Conservation (phyloP, 1,140 invertebrate species). For the Lucilia sericata region DNA sequence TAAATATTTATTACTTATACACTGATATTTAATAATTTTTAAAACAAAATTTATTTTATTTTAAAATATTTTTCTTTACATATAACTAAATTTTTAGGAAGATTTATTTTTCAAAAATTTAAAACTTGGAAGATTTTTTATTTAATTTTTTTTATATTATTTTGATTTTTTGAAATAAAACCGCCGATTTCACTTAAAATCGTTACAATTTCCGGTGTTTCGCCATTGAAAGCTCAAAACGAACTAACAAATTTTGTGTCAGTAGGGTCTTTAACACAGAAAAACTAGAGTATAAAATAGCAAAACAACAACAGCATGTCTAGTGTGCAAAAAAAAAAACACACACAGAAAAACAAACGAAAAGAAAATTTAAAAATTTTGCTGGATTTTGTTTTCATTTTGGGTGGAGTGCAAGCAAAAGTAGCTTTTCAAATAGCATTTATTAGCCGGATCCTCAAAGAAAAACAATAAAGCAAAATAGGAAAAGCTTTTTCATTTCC, state of each 20-base stretch:
- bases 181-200: not conserved
- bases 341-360: not conserved
- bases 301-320: not conserved
- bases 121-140: slow-evolving; percentile 1
- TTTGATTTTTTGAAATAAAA: slow-evolving; percentile 17
- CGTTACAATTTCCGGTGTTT: slow-evolving; percentile 22
- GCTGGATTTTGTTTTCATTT: not conserved
- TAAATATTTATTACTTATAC: too few species aligned
- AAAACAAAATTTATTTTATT: too few species aligned
- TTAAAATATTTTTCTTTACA: too few species aligned
- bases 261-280: slow-evolving; percentile 25
- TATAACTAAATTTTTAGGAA: not conserved
- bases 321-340: slow-evolving; percentile 4
- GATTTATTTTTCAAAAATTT: not conserved
- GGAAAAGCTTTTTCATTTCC: too few species aligned
- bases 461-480: not conserved
- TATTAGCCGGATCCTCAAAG: not conserved
- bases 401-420: slow-evolving; percentile 24
- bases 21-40: too few species aligned
- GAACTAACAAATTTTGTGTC: slow-evolving; percentile 36
- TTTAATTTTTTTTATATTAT: not conserved
- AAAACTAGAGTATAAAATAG: not conserved
- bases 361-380: not conserved
- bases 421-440: slow-evolving; percentile 22
- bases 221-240: slow-evolving; percentile 24